Evolutionary conservation across 2,888 invertebrate genomes (phyloP).

Genomic region (Polydrusus tereticollis): DNA sequence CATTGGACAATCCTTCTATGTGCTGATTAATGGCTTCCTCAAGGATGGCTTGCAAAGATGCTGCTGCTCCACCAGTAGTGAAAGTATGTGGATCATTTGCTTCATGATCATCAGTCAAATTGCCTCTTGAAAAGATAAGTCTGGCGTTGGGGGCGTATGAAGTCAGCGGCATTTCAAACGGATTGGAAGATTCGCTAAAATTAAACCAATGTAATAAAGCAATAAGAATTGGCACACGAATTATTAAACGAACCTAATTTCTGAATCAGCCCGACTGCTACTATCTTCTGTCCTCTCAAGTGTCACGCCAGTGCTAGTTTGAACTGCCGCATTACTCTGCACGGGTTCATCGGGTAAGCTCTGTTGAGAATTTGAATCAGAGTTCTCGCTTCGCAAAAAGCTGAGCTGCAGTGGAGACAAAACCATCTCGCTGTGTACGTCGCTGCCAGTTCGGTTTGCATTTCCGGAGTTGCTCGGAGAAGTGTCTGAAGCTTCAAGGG

Average conservation of each 20-base stretch:
- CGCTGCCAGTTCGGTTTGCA: conserved; percentile 46
- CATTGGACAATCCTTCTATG: conserved; percentile 29
- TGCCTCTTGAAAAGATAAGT: conserved; percentile 39
- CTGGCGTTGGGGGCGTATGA: conserved; percentile 12
- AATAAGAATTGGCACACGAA: not conserved
- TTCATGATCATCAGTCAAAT: conserved; percentile 20
- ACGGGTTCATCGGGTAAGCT: conserved; percentile 49
- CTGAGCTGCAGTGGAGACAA: conserved; percentile 52
- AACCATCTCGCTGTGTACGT: conserved; percentile 50
- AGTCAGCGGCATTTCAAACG: conserved; percentile 49
- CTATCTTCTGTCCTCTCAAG: conserved; percentile 51
- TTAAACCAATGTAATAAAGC: no score
- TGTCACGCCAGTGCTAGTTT: conserved; percentile 50
- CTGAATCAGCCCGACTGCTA: conserved; percentile 54
- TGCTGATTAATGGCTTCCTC: conserved; percentile 52
- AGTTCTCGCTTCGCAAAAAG: conserved; percentile 46
- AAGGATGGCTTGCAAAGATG: conserved; percentile 53
- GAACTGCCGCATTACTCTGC: conserved; percentile 52
- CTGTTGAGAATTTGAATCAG: conserved; percentile 50
- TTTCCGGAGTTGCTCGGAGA: conserved; percentile 47
- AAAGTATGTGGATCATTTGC: conserved; percentile 5
- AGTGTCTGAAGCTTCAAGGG: conserved; percentile 54
- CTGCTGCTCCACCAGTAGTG: conserved; percentile 23
- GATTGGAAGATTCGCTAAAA: conserved; percentile 52
- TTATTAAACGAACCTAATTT: conserved; percentile 47